Evolutionary conservation across 2,113 vertebrate species (phyloP).

Genomic region (Chauna torquata): DNA sequence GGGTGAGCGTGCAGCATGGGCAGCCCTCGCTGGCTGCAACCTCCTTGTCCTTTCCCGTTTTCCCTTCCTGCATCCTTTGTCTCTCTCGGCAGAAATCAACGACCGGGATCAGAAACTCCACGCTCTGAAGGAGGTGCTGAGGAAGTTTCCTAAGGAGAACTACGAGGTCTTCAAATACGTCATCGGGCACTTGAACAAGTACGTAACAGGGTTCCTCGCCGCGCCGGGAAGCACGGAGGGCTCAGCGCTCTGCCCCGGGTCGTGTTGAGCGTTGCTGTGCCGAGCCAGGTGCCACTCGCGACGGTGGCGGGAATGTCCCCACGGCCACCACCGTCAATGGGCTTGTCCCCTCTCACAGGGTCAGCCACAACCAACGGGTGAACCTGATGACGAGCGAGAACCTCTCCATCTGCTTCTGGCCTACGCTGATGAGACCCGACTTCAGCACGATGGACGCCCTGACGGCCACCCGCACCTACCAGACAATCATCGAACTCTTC

Average conservation of each 20-base stretch:
- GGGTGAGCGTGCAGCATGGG: too few relatives aligned
- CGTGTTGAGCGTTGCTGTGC: too few relatives aligned
- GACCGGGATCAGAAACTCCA: slow-evolving; percentile 92
- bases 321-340: background rate
- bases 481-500: slow-evolving; percentile 98
- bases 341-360: slow-evolving; percentile 63
- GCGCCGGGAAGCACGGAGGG: too few relatives aligned
- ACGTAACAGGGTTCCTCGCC: slow-evolving; percentile 1
- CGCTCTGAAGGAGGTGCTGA: slow-evolving; percentile 90
- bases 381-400: slow-evolving; percentile 98
- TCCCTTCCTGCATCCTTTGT: background rate
- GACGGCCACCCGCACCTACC: slow-evolving; percentile 92
- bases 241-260: too few relatives aligned
- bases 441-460: slow-evolving; percentile 96
- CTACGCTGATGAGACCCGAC: slow-evolving; percentile 91
- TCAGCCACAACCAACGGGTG: slow-evolving; percentile 88
- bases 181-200: slow-evolving; percentile 93
- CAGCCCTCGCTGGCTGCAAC: too few relatives aligned
- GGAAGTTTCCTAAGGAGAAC: slow-evolving; percentile 92
- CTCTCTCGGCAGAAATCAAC: slow-evolving; percentile 82
- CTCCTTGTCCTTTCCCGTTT: too few relatives aligned
- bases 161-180: slow-evolving; percentile 97
- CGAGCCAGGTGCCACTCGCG: too few relatives aligned
- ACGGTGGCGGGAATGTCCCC: too few relatives aligned
- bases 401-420: slow-evolving; percentile 97